These are phyloP conservation scores for Epinotia demarniana DNA, from an alignment of 2,888 invertebrate genomes.

Conservation along the genomic window DNA sequence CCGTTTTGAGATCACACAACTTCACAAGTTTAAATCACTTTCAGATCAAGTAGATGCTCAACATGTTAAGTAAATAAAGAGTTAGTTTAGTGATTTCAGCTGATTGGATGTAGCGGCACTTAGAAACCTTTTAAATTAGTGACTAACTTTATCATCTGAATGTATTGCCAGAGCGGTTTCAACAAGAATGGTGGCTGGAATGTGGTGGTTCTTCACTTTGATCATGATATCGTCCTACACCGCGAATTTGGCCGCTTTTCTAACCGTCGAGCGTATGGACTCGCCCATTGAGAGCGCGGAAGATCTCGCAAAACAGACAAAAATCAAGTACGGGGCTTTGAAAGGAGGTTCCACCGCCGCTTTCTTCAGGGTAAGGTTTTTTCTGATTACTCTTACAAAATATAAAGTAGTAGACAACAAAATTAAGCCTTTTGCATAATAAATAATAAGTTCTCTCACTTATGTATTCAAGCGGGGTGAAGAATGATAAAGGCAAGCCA, in stretches of 20 bases:
- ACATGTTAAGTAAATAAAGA: background rate
- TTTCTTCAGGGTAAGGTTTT: constrained; percentile 93
- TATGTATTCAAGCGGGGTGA: constrained; percentile 8
- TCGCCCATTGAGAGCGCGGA: constrained; percentile 98
- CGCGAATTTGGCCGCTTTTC: constrained; percentile 96
- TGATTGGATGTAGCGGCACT: constrained; percentile 34
- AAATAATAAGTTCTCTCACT: constrained; percentile 30
- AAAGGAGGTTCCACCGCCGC: constrained; percentile 96
- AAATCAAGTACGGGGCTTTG: constrained; percentile 98
- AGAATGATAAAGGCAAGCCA: constrained; percentile 23
- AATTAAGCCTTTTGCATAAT: constrained; percentile 33
- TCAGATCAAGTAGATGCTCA: constrained; percentile 20
- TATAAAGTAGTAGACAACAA: constrained; percentile 7
- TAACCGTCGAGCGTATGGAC: constrained; percentile 97
- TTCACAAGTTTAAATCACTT: constrained; percentile 19
- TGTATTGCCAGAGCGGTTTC: constrained; percentile 88
- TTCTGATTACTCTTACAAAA: constrained; percentile 6
- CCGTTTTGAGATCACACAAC: constrained; percentile 1
- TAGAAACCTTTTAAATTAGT: background rate
- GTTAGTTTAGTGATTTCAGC: constrained; percentile 23
- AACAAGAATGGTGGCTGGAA: constrained; percentile 94
- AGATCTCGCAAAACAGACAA: constrained; percentile 97
- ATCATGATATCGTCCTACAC: constrained; percentile 99
- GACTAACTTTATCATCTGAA: constrained; percentile 19
- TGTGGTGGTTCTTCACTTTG: constrained; percentile 98